Base-by-base conservation (phyloP, 1,140 invertebrate genomes). In the Hycleus phaleratus region DNA sequence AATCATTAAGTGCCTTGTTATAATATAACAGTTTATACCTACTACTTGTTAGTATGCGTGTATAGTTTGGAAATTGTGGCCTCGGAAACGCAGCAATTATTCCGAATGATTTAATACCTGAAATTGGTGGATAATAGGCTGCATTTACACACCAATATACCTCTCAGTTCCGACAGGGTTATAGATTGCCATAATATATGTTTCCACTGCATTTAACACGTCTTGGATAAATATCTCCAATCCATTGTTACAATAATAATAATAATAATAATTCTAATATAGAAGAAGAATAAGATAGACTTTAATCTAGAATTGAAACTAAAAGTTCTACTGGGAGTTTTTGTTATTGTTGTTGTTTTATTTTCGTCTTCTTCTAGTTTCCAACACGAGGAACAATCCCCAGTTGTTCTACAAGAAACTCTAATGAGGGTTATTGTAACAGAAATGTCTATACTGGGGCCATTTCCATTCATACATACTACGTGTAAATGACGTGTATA, bases 81-180 rank as follows among this genome's bases (percentile, higher is more conserved):
- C 53, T 60, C 49, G 49, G 54, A 54, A 61, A 64, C 54, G 56
- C 40, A 56, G 58, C 68, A 68, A 70, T 70, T 68, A 70, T 68
- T 65, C 61, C 59, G 63, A 70, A 69, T 70, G 68, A 70, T 70
- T 68, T 70, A 70, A 68, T 66, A 68, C 68, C 63, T 66, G 61
- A 70, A 70, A 70, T 70, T 70, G 65, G 65, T 62, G 63, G 63
- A 65, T 70, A 68, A 70, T 70, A 63, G 67, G 61, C 56, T 61
- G 61, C 63, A 69, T 70, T 70, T 69, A 70, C 66, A 68, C 62
- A 63, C 66, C 66, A 59, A 68, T 69, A 69, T 69, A 69, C 64
- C 64, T 67, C 67, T 67, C 66, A 67, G 54, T 67, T 68, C 66
- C 63, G 68, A 69, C 68, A 69, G 61, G 60, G 43, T 59, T 60